These are phyloP conservation scores for Pangasianodon hypophthalmus DNA, from an alignment of 2,113 vertebrate species.

Conservation along the genomic window DNA sequence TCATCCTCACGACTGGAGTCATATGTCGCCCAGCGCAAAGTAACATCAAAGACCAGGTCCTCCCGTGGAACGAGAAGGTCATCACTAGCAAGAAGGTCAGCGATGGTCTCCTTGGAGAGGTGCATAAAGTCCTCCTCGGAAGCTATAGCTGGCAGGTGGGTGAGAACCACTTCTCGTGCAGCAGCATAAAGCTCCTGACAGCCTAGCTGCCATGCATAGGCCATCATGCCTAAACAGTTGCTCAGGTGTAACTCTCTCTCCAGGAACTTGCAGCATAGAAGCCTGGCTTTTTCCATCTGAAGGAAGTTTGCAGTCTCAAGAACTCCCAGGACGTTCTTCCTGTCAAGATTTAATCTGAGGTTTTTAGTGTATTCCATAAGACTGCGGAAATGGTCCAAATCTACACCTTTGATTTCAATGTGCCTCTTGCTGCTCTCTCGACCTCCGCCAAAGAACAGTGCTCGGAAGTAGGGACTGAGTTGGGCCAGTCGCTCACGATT, in stretches of 20 bases:
- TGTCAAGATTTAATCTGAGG: slow-evolving; percentile 67
- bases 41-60: slow-evolving; percentile 79
- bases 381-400: slow-evolving; percentile 69
- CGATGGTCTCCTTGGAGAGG: slow-evolving; percentile 76
- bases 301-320: slow-evolving; percentile 83
- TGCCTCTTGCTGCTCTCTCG: slow-evolving; percentile 71
- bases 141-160: slow-evolving; percentile 78
- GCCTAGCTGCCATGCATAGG: slow-evolving; percentile 77
- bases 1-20: slow-evolving; percentile 74
- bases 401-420: slow-evolving; percentile 77
- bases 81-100: slow-evolving; percentile 77
- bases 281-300: slow-evolving; percentile 76
- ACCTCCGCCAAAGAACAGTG: slow-evolving; percentile 82
- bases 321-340: slow-evolving; percentile 78
- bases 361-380: slow-evolving; percentile 76
- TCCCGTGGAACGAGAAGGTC: slow-evolving; percentile 77
- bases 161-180: slow-evolving; percentile 78
- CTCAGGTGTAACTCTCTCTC: slow-evolving; percentile 82
- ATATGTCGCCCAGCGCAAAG: slow-evolving; percentile 78
- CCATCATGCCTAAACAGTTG: slow-evolving; percentile 85
- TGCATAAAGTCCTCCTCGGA: slow-evolving; percentile 76
- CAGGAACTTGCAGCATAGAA: slow-evolving; percentile 83
- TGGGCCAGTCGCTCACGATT: slow-evolving; percentile 73
- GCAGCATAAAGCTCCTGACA: slow-evolving; percentile 70
- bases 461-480: slow-evolving; percentile 82